Evolutionary conservation across 2,797 vertebrate genomes (phyloP).

Genomic region (Acrocephalus scirpaceus): DNA sequence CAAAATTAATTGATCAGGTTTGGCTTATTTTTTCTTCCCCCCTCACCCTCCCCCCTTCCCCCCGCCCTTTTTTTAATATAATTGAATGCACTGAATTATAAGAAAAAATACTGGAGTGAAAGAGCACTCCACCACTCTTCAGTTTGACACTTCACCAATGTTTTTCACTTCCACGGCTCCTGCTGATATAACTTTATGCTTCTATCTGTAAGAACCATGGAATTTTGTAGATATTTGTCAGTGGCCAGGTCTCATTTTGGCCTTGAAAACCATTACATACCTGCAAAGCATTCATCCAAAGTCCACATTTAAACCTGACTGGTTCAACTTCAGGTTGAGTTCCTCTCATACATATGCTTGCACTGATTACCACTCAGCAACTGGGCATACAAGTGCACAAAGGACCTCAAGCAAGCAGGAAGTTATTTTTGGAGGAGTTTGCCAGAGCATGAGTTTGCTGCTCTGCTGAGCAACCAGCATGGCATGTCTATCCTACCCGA

Average conservation of each 20-base stretch:
- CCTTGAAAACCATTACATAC: not conserved
- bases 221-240: not conserved
- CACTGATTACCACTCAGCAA: not conserved
- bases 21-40: not conserved
- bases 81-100: not conserved
- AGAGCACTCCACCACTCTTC: not conserved
- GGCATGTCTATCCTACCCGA: not conserved
- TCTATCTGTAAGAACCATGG: not conserved
- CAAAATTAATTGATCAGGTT: not conserved
- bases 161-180: not conserved
- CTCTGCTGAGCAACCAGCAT: not conserved
- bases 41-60: accelerated
- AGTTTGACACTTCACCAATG: not conserved
- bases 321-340: not conserved
- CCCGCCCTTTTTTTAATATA: accelerated
- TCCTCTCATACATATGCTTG: not conserved
- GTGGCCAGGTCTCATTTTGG: not conserved
- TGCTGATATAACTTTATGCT: not conserved
- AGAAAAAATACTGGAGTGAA: not conserved
- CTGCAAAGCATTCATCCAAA: not conserved
- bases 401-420: not conserved
- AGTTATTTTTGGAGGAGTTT: not conserved
- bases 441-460: not conserved
- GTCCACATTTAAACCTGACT: not conserved
- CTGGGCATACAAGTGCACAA: not conserved